Conservation (phyloP, 2,888 invertebrate genomes). For the Meghimatium bilineatum region DNA sequence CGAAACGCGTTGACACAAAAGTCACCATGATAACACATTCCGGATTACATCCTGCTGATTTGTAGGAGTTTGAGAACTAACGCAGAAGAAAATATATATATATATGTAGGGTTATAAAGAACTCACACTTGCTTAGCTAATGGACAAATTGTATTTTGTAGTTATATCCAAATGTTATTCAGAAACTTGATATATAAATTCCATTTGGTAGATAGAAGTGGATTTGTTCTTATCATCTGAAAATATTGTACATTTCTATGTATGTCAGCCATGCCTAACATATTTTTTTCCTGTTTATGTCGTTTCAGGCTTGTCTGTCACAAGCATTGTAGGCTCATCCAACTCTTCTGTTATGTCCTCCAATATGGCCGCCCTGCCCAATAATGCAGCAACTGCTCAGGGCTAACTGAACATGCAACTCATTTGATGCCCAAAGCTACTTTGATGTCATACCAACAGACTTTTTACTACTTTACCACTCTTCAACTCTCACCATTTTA, state of each 20-base stretch:
- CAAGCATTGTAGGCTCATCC: constrained; percentile 67
- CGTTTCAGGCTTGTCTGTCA: constrained; percentile 61
- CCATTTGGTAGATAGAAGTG: too few species aligned
- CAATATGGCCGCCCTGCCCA: constrained; percentile 72
- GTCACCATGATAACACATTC: too few species aligned
- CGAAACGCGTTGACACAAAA: too few species aligned
- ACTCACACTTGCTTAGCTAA: too few species aligned
- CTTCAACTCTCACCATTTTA: constrained; percentile 21
- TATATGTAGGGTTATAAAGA: too few species aligned
- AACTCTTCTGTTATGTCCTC: constrained; percentile 72
- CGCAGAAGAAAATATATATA: too few species aligned
- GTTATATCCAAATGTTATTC: too few species aligned
- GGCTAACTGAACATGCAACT: constrained; percentile 56
- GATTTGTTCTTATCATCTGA: not conserved
- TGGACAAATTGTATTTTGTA: too few species aligned
- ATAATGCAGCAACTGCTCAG: constrained; percentile 69
- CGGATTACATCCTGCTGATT: too few species aligned
- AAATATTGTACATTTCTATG: not conserved
- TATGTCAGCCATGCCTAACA: not conserved
- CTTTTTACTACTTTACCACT: constrained; percentile 25
- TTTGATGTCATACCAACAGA: constrained; percentile 28
- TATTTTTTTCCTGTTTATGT: not conserved
- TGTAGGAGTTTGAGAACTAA: too few species aligned
- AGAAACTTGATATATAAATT: too few species aligned
- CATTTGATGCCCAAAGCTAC: constrained; percentile 2